Evolutionary conservation across 1,140 invertebrate species (phyloP), one percentile per base, ranked within the genome.

Genomic region (Rhagoletis pomonella): DNA sequence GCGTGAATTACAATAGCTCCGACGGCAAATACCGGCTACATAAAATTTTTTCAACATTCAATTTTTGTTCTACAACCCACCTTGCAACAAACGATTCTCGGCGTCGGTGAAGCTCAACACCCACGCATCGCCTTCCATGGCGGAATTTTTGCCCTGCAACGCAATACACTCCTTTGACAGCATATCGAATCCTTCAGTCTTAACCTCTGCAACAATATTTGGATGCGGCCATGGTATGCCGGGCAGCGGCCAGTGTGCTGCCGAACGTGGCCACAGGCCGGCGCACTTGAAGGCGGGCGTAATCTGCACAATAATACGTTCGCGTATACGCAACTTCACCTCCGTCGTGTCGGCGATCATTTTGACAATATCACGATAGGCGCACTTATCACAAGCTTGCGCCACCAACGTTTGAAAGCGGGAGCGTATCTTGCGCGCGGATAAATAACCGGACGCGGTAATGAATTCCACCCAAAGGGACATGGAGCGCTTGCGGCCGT

Each of bases 381-480:
- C 95, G 92, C 97, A 97, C 93, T 99, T 99, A 94, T 99, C 98
- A 91, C 98, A 97, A 0, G 98, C 97, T 93, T 99, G 98, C 1
- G 97, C 97, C 42, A 99, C 97, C 77, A 99, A 93, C 0, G 97
- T 98, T 93, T 99, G 98, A 93, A 99, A 99, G 44, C 98, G 93
- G 14, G 97, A 98, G 5, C 98, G 95, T 87, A 99, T 99, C 93
- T 99, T 99, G 0, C 98, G 93, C 0, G 98, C 98, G 0, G 97
- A 98, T 69, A 99, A 94, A 91, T 99, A 99, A 0, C 98, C 98
- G 1, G 97, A 98, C 0, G 98, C 98, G 0, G 98, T 99, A 86
- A 99, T 99, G 94, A 99, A 99, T 93, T 99, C 98, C 7, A 99
- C 98, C 98, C 98, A 99, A 0, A 99, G 94, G 0, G 98, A 99